Conservation (phyloP, 2,888 invertebrate genomes). For the Amblyjoppa proteus region DNA sequence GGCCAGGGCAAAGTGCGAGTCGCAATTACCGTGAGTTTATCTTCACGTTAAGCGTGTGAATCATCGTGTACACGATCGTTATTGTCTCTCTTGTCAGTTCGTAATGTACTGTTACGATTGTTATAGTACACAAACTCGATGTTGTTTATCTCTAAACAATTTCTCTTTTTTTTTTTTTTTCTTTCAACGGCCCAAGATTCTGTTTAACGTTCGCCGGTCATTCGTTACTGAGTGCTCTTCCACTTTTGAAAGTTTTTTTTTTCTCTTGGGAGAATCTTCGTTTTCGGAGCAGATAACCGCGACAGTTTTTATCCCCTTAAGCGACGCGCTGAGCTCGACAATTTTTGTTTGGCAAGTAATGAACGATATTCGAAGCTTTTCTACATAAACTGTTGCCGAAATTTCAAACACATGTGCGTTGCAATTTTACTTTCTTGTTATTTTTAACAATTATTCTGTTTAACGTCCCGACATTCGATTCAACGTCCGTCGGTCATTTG, state of each 20-base stretch:
- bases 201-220: not conserved
- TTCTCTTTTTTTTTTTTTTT: constrained; percentile 19
- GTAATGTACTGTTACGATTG: constrained; percentile 50
- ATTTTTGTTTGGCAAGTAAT: too few relatives aligned
- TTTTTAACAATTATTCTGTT: too few relatives aligned
- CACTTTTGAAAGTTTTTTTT: not conserved
- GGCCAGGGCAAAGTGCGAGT: constrained; percentile 81
- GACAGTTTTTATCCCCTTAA: not conserved
- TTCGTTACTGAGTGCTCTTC: not conserved
- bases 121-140: not conserved
- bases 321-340: too few relatives aligned
- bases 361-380: too few relatives aligned
- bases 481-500: too few relatives aligned
- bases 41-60: constrained; percentile 80
- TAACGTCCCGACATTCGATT: too few relatives aligned
- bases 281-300: too few relatives aligned
- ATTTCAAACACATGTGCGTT: too few relatives aligned
- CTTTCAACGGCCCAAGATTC: constrained; percentile 20
- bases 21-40: constrained; percentile 83
- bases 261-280: too few relatives aligned
- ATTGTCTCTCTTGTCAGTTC: constrained; percentile 73
- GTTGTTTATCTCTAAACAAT: constrained; percentile 26
- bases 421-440: too few relatives aligned
- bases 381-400: too few relatives aligned
- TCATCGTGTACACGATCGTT: constrained; percentile 77